These are phyloP conservation scores for Drosophila planitibia DNA, from an alignment of 2,888 invertebrate genomes.

Conservation along the genomic window DNA sequence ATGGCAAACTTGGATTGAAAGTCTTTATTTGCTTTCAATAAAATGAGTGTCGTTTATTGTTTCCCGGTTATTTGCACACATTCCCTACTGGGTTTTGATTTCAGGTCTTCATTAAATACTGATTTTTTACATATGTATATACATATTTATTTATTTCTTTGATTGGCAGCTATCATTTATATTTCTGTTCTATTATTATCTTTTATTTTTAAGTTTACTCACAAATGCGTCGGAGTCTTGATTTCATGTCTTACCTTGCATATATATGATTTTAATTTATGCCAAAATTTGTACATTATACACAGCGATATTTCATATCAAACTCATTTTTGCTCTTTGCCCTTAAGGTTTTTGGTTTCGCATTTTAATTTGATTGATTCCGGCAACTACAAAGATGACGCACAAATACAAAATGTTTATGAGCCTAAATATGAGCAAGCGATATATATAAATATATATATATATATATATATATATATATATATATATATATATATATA, in stretches of 20 bases:
- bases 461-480: too few species aligned
- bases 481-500: too few species aligned
- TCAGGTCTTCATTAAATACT: too few species aligned
- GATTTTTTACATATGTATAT: too few species aligned
- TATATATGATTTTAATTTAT: background rate
- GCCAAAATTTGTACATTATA: background rate
- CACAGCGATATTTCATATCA: background rate
- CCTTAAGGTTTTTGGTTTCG: background rate
- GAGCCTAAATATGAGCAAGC: background rate
- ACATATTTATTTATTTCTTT: background rate
- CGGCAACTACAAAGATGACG: background rate
- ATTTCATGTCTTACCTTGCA: background rate
- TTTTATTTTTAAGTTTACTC: background rate
- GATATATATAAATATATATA: background rate
- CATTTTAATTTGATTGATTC: slow-evolving; percentile 1
- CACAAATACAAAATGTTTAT: background rate
- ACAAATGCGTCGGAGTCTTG: background rate
- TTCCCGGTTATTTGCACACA: background rate
- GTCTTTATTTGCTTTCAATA: background rate
- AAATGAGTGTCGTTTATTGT: background rate
- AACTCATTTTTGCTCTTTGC: background rate
- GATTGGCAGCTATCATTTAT: background rate
- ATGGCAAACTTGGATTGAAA: background rate
- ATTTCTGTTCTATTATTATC: background rate
- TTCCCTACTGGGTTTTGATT: background rate